phyloP scores from a whole-genome alignment of 2,888 invertebrate species.

The Arge pagana region DNA sequence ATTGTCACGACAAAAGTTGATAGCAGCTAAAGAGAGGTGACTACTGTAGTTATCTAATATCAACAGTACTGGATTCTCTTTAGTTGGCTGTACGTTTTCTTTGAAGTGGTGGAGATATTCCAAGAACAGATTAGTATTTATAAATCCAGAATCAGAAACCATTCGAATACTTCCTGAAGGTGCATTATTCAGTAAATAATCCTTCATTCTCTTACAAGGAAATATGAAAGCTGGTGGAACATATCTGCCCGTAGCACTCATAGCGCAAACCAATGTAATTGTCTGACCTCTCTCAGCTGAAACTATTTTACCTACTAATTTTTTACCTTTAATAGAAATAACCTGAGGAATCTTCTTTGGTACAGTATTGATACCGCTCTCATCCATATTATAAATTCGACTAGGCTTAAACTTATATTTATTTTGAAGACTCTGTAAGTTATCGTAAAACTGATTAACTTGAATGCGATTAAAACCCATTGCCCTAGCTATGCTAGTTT shows the following conservation, averaged over 20 bases:
- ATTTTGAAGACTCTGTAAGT: slow-evolving; percentile 31
- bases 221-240: slow-evolving; percentile 44
- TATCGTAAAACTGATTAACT: slow-evolving; percentile 36
- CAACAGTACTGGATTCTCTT: slow-evolving; percentile 37
- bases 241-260: slow-evolving; percentile 40
- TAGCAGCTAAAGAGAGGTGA: slow-evolving; percentile 27
- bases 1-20: slow-evolving; percentile 37
- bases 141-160: slow-evolving; percentile 39
- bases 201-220: slow-evolving; percentile 34
- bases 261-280: slow-evolving; percentile 36
- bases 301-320: slow-evolving; percentile 34
- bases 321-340: slow-evolving; percentile 37
- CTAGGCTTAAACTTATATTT: slow-evolving; percentile 35
- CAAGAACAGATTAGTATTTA: slow-evolving; percentile 37
- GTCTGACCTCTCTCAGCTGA: slow-evolving; percentile 35
- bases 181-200: slow-evolving; percentile 36
- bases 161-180: slow-evolving; percentile 37
- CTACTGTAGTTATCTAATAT: slow-evolving; percentile 36
- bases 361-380: slow-evolving; percentile 37
- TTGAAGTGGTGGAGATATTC: slow-evolving; percentile 40
- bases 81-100: slow-evolving; percentile 32
- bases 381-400: slow-evolving; percentile 36
- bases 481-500: slow-evolving; percentile 34
- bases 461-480: slow-evolving; percentile 42
- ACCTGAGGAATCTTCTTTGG: slow-evolving; percentile 40